These are phyloP conservation scores for Clamator glandarius DNA, from an alignment of 2,797 vertebrate species.

Conservation along the genomic window DNA sequence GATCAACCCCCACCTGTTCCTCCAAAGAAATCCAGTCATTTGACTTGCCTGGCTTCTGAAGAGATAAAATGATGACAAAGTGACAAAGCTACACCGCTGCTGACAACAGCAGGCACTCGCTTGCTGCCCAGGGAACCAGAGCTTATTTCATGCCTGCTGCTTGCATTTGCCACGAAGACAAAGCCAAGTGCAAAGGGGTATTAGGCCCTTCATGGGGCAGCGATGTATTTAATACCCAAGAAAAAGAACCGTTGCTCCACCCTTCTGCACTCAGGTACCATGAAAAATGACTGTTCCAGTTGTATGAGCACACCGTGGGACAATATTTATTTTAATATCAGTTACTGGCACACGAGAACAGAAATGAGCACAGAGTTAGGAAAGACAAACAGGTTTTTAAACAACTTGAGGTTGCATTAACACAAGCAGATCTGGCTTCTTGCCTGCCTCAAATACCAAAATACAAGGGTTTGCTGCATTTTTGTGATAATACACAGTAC, in stretches of 20 bases:
- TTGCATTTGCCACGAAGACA: background rate
- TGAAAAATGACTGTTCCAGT: background rate
- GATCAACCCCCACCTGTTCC: conserved; percentile 1
- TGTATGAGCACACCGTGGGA: background rate
- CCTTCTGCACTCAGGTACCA: background rate
- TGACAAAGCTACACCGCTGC: background rate
- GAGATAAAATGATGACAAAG: background rate
- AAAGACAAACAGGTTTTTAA: accelerated
- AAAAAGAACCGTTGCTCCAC: background rate
- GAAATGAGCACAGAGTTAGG: background rate
- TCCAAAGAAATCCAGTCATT: background rate
- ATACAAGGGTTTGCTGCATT: background rate
- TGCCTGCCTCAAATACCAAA: background rate
- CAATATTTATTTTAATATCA: background rate
- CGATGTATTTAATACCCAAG: background rate
- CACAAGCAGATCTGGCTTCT: background rate
- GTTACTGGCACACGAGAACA: background rate
- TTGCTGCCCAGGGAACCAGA: background rate
- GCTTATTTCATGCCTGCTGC: background rate
- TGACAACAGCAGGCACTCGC: background rate
- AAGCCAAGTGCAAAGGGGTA: background rate
- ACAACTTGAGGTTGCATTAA: background rate
- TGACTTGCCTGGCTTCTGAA: background rate
- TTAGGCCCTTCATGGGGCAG: background rate
- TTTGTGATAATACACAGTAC: background rate